phyloP scores from a whole-genome alignment of 2,797 vertebrate species.

The Periparus ater region DNA sequence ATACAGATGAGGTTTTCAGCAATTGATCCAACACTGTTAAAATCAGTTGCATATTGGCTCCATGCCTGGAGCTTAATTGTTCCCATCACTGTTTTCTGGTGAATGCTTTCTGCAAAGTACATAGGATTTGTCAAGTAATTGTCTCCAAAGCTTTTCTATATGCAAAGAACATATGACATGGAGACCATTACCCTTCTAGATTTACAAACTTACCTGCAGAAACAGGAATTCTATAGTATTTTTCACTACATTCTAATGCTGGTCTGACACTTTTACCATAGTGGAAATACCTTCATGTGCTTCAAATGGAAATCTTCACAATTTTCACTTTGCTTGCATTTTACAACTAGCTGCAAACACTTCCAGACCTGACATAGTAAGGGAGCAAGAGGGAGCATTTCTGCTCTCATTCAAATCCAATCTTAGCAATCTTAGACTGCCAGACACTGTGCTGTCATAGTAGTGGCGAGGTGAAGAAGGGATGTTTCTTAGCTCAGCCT shows the following conservation, averaged over 20 bases:
- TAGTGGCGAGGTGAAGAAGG: background rate
- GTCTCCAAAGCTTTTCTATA: background rate
- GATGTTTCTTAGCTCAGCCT: background rate
- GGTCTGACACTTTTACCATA: background rate
- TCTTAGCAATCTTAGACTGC: background rate
- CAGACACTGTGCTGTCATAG: background rate
- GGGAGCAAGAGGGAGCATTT: background rate
- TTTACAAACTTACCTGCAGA: background rate
- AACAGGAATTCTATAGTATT: background rate
- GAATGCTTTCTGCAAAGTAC: constrained; percentile 30
- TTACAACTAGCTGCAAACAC: background rate
- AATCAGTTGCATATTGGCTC: constrained; percentile 3
- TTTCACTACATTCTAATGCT: background rate
- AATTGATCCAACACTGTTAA: background rate
- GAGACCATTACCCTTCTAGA: background rate
- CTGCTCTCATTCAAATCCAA: background rate
- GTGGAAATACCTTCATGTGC: background rate
- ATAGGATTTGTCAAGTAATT: background rate
- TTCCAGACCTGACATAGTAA: background rate
- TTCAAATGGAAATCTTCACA: background rate
- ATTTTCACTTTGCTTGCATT: background rate
- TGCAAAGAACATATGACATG: background rate
- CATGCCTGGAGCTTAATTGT: constrained; percentile 17
- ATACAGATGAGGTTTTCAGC: constrained; percentile 6
- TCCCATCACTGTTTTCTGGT: background rate